Evolutionary conservation across 2,797 vertebrate species (phyloP).

Genomic region (Coregonus suidteri): DNA sequence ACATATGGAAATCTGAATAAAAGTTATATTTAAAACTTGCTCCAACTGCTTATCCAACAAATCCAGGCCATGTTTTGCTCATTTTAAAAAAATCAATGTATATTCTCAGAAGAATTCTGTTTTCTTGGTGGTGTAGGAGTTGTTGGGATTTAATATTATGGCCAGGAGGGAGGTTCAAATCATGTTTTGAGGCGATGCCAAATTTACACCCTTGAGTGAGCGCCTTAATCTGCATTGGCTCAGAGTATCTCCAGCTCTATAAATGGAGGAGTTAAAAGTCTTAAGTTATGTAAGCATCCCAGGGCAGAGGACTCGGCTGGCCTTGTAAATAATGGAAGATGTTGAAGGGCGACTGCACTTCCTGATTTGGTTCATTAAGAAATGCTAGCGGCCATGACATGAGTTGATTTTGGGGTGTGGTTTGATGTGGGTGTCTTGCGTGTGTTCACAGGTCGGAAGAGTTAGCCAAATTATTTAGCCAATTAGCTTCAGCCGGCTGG

Average conservation of each 20-base stretch:
- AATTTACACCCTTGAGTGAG: slow-evolving; percentile 14
- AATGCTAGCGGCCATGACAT: too few relatives aligned
- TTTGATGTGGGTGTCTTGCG: too few relatives aligned
- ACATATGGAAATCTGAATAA: slow-evolving; percentile 54
- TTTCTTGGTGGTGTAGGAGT: slow-evolving; percentile 9
- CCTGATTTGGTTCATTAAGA: too few relatives aligned
- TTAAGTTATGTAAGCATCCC: slow-evolving; percentile 31
- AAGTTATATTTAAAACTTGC: slow-evolving; percentile 47
- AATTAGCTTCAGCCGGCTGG: too few relatives aligned
- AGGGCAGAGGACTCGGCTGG: slow-evolving; percentile 6
- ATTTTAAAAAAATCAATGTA: slow-evolving; percentile 21
- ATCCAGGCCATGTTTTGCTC: not conserved
- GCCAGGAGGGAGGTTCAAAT: slow-evolving; percentile 21
- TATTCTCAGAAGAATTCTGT: slow-evolving; percentile 18
- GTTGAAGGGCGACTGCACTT: slow-evolving; percentile 1
- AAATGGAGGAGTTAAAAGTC: slow-evolving; percentile 34
- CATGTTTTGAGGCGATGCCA: slow-evolving; percentile 22
- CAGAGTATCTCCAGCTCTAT: slow-evolving; percentile 21
- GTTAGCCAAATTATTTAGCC: too few relatives aligned
- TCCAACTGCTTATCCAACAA: slow-evolving; percentile 27
- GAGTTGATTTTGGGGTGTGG: too few relatives aligned
- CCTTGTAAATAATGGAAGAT: slow-evolving; percentile 25
- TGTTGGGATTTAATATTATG: slow-evolving; percentile 15
- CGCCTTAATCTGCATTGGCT: slow-evolving; percentile 34
- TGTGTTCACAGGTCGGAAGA: too few relatives aligned